Evolutionary conservation across 1,140 invertebrate species (phyloP).

Genomic region (Phthorimaea operculella): DNA sequence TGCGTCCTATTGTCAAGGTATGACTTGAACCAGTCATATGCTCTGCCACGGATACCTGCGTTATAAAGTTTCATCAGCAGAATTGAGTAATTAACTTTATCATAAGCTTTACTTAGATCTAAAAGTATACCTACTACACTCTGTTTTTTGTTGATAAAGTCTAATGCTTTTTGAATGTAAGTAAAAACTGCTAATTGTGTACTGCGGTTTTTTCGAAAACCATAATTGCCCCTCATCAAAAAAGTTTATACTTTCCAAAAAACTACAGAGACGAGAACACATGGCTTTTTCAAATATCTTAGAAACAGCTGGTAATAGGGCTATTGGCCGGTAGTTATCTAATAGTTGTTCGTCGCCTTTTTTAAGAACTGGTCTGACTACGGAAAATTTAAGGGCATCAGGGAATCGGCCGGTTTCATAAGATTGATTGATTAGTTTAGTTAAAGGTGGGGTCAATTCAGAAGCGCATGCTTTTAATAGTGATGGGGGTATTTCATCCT

Average conservation of each 20-base stretch:
- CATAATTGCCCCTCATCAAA: conserved; percentile 3
- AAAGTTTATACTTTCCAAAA: conserved; percentile 4
- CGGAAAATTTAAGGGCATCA: not conserved
- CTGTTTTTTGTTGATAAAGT: not conserved
- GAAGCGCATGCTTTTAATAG: not conserved
- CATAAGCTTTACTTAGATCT: conserved; percentile 8
- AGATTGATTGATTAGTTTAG: conserved; percentile 4
- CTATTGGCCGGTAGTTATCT: conserved; percentile 4
- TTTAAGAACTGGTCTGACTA: conserved; percentile 6
- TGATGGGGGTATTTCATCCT: not conserved
- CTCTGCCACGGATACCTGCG: conserved; percentile 5
- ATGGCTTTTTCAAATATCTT: conserved; percentile 1
- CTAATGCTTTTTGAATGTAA: conserved; percentile 3
- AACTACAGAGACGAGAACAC: not conserved
- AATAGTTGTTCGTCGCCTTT: not conserved
- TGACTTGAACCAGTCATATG: conserved; percentile 2
- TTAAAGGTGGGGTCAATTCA: not conserved
- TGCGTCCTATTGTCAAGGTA: not conserved
- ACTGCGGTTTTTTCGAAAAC: not conserved
- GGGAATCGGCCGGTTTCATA: not conserved
- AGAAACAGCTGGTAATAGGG: not conserved
- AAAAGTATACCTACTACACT: conserved; percentile 2
- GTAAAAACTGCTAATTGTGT: conserved; percentile 4
- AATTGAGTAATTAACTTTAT: conserved; percentile 5
- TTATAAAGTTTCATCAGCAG: conserved; percentile 3